Base-by-base conservation (phyloP, 2,113 vertebrate genomes). In the Microtus richardsoni region DNA sequence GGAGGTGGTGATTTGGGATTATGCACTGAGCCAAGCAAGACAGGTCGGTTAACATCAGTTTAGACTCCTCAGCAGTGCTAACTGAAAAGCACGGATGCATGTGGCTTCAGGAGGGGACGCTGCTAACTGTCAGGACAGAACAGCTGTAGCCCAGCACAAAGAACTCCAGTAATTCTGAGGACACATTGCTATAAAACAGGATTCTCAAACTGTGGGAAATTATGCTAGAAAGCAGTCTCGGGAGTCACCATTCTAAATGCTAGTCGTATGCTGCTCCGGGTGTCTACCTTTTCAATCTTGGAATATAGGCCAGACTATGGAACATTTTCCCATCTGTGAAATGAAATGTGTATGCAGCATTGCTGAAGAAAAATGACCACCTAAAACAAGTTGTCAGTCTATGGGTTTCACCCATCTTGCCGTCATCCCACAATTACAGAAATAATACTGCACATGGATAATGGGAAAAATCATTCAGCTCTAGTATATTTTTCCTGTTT, bases 1-100 rank as follows among this genome's bases (percentile, higher is more conserved):
- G 97, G 39, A 92, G 97, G 58, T 88, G 96, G 49, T 91, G 97
- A 54, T 89, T 97, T 94, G 95, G 95, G 74, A 79, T 96, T 91
- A 17, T 94, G 97, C 91, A 86, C 97, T 98, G 96, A 96, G 98
- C 91, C 98, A 98, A 97, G 95, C 97, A 36, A 98, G 96, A 97
- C 90, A 97, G 84, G 79, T 89, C 3, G 3, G 52, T 98, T 97
- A 97, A 83, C 92, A 95, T 94, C 47, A 19, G 22, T 95, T 95
- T 73, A 92, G 22, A 88, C 30, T 88, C 44, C 66, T 93, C 91
- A 96, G 62, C 68, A 83, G 10, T 33, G 58, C 89, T 94, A 88
- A 80, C 79, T 95, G 86, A 77, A 64, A 86, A 78, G 78, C 49
- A 24, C 4, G 4, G 58, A 44, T 75, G 17, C 24, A 41, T 75